Conservation (phyloP, 2,888 invertebrate genomes). For the Cataglyphis altisquamis region DNA sequence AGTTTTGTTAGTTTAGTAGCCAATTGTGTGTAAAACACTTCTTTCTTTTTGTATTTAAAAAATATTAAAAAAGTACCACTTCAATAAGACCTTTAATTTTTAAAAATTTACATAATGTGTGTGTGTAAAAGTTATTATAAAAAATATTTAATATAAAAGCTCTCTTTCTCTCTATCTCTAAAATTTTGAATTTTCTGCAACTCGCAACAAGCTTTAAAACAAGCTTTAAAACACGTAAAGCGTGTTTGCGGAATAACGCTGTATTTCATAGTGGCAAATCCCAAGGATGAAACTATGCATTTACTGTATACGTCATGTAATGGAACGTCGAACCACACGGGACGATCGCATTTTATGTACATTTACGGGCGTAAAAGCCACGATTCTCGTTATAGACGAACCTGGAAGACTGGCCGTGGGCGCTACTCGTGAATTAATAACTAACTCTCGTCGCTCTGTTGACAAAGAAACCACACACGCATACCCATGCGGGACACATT, state of each 20-base stretch:
- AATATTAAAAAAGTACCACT: background rate
- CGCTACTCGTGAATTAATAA: constrained; percentile 66
- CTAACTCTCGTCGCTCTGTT: constrained; percentile 18
- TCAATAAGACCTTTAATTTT: background rate
- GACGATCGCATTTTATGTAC: constrained; percentile 3
- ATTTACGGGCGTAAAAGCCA: constrained; percentile 18
- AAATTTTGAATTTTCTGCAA: background rate
- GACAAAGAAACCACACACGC: background rate
- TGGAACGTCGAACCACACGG: constrained; percentile 39
- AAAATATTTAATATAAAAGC: background rate
- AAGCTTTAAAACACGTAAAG: background rate
- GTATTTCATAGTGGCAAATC: constrained; percentile 3
- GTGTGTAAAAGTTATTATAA: background rate
- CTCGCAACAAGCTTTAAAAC: background rate
- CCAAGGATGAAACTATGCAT: background rate
- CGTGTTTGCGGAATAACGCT: background rate
- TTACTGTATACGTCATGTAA: constrained; percentile 21
- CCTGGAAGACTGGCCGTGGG: constrained; percentile 57
- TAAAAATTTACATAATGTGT: background rate
- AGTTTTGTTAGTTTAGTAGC: background rate
- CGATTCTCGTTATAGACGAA: constrained; percentile 52
- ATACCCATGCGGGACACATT: constrained; percentile 10
- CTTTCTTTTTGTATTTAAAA: background rate
- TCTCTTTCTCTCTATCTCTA: background rate
- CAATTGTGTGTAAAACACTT: constrained; percentile 1